Percentiles rank a stretch among this genome's conserved stretches.
These are phyloP conservation scores for Salvelinus fontinalis DNA, from an alignment of 2,113 vertebrate species.

Conservation along the genomic window DNA sequence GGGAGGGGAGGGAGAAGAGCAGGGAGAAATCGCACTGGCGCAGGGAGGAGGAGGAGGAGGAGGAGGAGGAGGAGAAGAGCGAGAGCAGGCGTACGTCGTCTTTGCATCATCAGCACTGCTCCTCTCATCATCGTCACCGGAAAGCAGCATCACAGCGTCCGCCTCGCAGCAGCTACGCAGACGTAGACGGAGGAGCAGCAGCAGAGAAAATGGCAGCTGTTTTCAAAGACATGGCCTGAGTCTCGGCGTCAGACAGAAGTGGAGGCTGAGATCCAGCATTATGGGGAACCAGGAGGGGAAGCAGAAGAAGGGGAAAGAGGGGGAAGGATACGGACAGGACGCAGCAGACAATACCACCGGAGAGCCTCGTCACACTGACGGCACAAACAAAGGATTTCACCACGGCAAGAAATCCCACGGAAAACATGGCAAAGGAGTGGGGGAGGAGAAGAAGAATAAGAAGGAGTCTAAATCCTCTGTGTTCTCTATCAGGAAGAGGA, in stretches of 20 bases:
- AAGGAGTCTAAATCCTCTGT: conserved; percentile 80
- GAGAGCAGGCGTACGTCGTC: conserved; percentile 11
- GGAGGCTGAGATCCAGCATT: conserved; percentile 44
- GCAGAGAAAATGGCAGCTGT: conserved; percentile 14
- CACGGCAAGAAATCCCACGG: conserved; percentile 78
- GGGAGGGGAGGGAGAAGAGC: not conserved
- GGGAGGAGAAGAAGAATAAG: conserved; percentile 78
- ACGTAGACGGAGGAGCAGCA: conserved; percentile 41
- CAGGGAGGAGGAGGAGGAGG: conserved; percentile 73
- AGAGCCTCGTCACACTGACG: conserved; percentile 81
- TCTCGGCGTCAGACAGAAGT: conserved; percentile 21
- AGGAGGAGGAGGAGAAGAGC: conserved; percentile 61
- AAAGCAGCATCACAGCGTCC: conserved; percentile 40
- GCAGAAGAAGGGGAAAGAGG: conserved; percentile 74
- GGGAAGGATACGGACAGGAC: conserved; percentile 70
- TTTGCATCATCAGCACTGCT: conserved; percentile 65
- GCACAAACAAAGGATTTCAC: conserved; percentile 80
- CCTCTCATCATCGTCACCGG: conserved; percentile 57
- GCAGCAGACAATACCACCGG: conserved; percentile 77
- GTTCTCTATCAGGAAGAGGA: conserved; percentile 58
- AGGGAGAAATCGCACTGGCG: conserved; percentile 36
- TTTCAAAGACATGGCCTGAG: conserved; percentile 79
- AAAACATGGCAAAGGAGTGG: conserved; percentile 77
- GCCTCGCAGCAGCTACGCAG: conserved; percentile 7
- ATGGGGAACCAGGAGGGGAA: conserved; percentile 99